Percentiles rank a stretch among this genome's conserved stretches.
phyloP scores from a whole-genome alignment of 2,113 vertebrate genomes.

The Salminus brasiliensis region DNA sequence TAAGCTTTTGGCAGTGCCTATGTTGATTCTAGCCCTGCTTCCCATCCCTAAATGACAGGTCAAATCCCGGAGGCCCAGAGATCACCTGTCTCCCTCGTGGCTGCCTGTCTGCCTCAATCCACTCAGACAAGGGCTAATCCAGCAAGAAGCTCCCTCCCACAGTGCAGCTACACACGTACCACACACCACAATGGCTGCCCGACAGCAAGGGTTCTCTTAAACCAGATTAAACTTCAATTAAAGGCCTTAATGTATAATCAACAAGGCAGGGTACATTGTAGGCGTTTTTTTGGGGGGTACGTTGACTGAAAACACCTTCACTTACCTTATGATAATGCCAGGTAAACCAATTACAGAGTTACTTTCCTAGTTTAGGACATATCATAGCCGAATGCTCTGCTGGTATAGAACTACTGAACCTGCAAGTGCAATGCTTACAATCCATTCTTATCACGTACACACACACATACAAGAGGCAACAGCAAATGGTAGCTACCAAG shows the following conservation, averaged over 20 bases:
- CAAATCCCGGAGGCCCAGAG: constrained; percentile 18
- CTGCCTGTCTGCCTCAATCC: constrained; percentile 11
- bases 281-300: background rate
- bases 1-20: background rate
- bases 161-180: background rate
- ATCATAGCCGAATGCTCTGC: too few relatives aligned
- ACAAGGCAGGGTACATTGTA: background rate
- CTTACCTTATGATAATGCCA: background rate
- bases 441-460: background rate
- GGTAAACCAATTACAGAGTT: background rate
- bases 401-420: too few relatives aligned
- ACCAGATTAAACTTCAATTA: constrained; percentile 20
- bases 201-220: background rate
- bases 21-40: constrained; percentile 8
- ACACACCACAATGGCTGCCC: background rate
- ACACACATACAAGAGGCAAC: background rate
- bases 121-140: constrained; percentile 28
- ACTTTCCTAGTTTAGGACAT: background rate
- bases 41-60: background rate
- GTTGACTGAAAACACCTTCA: background rate
- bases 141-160: background rate
- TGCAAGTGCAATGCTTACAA: background rate
- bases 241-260: background rate
- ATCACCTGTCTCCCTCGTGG: constrained; percentile 29
- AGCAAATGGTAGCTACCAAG: background rate